Base-by-base conservation (phyloP, 1,140 invertebrate species). In the Platyscapa corneri region DNA sequence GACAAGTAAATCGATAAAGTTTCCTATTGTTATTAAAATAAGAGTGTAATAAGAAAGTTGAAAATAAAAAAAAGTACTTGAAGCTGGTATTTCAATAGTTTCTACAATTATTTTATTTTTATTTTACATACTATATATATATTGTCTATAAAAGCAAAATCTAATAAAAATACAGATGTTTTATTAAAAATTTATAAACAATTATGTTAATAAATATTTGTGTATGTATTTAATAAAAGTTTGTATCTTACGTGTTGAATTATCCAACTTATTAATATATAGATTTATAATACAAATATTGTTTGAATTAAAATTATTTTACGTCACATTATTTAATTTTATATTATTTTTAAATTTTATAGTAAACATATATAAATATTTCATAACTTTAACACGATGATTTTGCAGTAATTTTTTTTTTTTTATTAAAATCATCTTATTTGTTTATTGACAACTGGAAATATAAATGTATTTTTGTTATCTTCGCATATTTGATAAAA, bases 401-500 rank as follows among this genome's bases (percentile, higher is more conserved):
- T 18, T 74, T 74, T 12, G 42, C 14, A 1, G 0, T 12, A 74
- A 18, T 42, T 74, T 18, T n/a, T n/a, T 10, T 72, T 72, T 34
- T 3, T 23, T 42, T 5, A 42, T 53, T 46, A 56, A 77, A 53
- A 46, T 34, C 10, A 56, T 77, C 75, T 56, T 12, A 56, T 79
- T 64, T 64, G 18, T 64, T 60, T 79, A 79, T 79, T 39, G 77
- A 39, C 53, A 39, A 34, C 5, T 23, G 1, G 23, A 64, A 64
- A 79, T 79, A 64, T 79, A 39, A 39, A 79, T 79, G 3, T 42
- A 46, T 53, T 80, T 82, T 14, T 27, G 42, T 37, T 37, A 65
- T 67, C 42, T 37, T 72, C n/a, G 10, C 5, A 72, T 27, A 82
- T 72, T 82, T 72, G 30, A 82, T 82, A 34, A 56, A 60, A 70